Evolutionary conservation across 2,113 vertebrate species (phyloP), one percentile per base, ranked within the genome.

Genomic region (Scopus umbretta): DNA sequence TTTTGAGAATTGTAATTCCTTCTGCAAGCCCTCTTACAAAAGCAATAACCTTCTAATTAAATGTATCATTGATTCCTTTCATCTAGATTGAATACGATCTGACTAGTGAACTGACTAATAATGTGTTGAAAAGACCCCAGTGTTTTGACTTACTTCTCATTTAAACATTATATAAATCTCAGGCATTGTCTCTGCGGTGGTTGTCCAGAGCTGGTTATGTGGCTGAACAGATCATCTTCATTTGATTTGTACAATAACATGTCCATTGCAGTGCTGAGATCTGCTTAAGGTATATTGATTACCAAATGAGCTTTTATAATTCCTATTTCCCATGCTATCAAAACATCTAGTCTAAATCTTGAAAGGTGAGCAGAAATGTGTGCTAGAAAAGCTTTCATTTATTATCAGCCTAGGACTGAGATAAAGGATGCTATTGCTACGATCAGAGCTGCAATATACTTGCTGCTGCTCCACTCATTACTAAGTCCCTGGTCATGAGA

Each of bases 21-120:
- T 96, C 80, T 93, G 79, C 88, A 91, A 95, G 53, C 71, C 78
- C 58, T 96, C 53, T 95, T 80, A 92, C n/a, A 80, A 90, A 95
- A 96, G 75, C 73, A 96, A 95, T 94, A 96, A 92, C 70, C 12
- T 88, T 62, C 53, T 96, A 94, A 96, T 95, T 95, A 97, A 96
- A 96, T 95, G 52, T 82, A 66, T 70, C 55, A 96, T 94, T 90
- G 96, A 97, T 95, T 86, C 17, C 38, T 87, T 72, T 95, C 85
- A 80, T 56, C 86, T 63, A 68, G 79, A 67, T 15, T 91, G 86
- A 96, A 96, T 89, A 88, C 5, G 5, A 21, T 84, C 50, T 15
- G 6, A 90, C 27, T 25, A 34, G 83, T 53, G 56, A 83, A 67
- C 34, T 88, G 70, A 86, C 84, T n/a, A 74, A 83, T 40, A 88